Evolutionary conservation across 2,888 invertebrate genomes (phyloP), one percentile per base, ranked within the genome.

Genomic region (Eristalis tenax): DNA sequence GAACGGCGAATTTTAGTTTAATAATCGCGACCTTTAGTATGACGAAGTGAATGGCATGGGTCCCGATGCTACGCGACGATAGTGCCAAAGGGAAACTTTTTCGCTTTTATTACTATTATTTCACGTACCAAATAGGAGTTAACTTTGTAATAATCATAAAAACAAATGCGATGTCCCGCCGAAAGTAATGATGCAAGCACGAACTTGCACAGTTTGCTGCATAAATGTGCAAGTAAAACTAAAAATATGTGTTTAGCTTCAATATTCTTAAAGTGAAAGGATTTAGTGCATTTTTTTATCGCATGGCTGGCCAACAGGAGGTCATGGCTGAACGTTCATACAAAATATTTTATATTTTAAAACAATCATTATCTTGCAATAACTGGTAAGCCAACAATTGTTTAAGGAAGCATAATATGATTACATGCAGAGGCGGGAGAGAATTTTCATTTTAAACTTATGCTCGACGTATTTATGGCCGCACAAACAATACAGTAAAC

Each of bases 81-180:
- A 59, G 28, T 70, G 65, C 73, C 78, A 76, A 40, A 13, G 65
- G 59, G 68, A 81, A 85, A 85, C 61, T 76, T 66, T 38, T 80
- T 75, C 28, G 13, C 32, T 65, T 77, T 77, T 81, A 77, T 77
- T 77, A 73, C 71, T 59, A 79, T 65, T 65, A 35, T 76, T 76
- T 22, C 70, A 43, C 70, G 43, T 64, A 78, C 59, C 68, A 28
- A 80, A 74, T 86, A 64, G 73, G 73, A 78, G 83, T 79, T 75
- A 79, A 83, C 87, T 79, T 79, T 79, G 64, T 79, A 87, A 87
- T 87, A 79, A 87, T 87, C 79, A 76, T 87, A 87, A 87, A 83
- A 83, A 71, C 57, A 65, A 63, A 83, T 83, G 76, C 75, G 79
- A 76, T 83, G 87, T 83, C 79, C 73, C 83, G 78, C 76, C 71